These are phyloP conservation scores for Philotrypesis tridentata DNA, from an alignment of 1,140 invertebrate genomes.

Conservation along the genomic window DNA sequence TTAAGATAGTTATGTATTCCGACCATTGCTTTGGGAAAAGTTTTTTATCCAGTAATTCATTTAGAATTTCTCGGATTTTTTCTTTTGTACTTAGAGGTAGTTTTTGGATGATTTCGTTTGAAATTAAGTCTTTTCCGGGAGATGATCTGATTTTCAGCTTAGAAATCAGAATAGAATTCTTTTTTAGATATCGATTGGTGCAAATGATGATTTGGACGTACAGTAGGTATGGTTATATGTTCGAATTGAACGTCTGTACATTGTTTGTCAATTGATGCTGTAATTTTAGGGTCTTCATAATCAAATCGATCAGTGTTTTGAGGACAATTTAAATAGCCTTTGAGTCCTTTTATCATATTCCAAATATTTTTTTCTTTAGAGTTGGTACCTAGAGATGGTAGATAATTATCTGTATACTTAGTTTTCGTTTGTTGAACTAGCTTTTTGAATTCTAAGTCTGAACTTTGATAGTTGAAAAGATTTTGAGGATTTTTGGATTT, in stretches of 20 bases:
- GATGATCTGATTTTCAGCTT: too few relatives aligned
- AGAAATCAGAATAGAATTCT: neutral
- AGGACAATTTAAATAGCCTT: neutral
- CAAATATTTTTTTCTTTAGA: neutral
- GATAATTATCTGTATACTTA: too few relatives aligned
- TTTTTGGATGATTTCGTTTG: too few relatives aligned
- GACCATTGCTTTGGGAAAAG: slow-evolving; percentile 31
- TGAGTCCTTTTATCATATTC: neutral
- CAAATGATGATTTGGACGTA: neutral
- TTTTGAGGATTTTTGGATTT: too few relatives aligned
- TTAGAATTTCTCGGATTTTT: too few relatives aligned
- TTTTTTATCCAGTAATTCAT: neutral
- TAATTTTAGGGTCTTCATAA: neutral
- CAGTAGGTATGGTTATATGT: neutral
- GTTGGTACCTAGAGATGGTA: neutral
- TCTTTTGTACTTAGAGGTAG: too few relatives aligned
- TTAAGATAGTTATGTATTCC: slow-evolving; percentile 29
- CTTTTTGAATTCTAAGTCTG: too few relatives aligned
- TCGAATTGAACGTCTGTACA: neutral
- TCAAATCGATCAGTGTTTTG: neutral
- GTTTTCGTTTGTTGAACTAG: too few relatives aligned
- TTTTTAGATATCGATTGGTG: neutral
- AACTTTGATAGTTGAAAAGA: too few relatives aligned
- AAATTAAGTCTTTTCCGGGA: too few relatives aligned
- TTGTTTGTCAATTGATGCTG: too few relatives aligned